phyloP scores from a whole-genome alignment of 2,797 vertebrate genomes.

The Periparus ater region DNA sequence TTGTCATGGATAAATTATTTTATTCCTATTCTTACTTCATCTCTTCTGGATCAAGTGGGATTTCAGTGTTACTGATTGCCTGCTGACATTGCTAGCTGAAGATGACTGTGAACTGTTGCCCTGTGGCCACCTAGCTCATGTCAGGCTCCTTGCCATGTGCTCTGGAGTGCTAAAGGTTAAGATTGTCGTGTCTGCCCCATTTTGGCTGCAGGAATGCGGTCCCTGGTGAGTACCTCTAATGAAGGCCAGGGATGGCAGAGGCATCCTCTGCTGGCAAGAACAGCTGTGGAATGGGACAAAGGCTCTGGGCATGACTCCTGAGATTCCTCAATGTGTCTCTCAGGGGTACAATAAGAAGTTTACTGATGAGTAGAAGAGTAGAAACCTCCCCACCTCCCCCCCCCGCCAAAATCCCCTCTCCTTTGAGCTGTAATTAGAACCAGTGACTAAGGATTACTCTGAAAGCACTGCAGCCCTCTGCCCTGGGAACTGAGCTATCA shows the following conservation, averaged over 20 bases:
- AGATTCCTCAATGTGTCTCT: neutral
- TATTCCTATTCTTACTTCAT: neutral
- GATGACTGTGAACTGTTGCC: neutral
- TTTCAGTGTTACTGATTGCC: neutral
- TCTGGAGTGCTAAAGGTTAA: neutral
- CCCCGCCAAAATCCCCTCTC: neutral
- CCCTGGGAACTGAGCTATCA: conserved; percentile 90
- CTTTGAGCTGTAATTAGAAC: neutral
- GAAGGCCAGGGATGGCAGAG: neutral
- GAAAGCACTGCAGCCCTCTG: conserved; percentile 80
- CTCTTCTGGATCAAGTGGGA: neutral
- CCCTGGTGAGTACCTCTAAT: neutral
- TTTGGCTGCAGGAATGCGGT: neutral
- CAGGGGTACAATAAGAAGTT: neutral
- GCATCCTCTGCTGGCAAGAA: neutral
- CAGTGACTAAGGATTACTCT: neutral
- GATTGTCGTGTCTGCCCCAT: neutral
- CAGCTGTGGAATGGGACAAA: neutral
- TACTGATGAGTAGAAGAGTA: neutral
- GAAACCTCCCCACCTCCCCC: neutral
- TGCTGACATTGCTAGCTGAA: neutral
- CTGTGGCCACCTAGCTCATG: neutral
- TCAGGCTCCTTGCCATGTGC: neutral
- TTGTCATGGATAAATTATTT: neutral
- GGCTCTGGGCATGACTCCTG: neutral